These are phyloP conservation scores for Knipowitschia caucasica DNA, from an alignment of 2,797 vertebrate species.

Conservation along the genomic window DNA sequence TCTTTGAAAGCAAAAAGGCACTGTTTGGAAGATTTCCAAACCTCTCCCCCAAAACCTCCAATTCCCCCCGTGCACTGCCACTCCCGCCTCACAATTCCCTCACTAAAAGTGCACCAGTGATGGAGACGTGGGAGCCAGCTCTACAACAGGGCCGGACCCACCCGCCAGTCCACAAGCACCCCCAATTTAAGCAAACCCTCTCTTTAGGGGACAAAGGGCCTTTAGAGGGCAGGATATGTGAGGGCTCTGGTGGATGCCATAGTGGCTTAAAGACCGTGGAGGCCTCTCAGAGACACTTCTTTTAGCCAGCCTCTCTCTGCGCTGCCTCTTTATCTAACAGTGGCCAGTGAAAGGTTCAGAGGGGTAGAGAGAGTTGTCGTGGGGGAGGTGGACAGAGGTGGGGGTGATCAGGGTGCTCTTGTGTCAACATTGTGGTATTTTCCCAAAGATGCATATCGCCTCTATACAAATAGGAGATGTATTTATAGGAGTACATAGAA, in stretches of 20 bases:
- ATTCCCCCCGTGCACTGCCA: constrained; percentile 42
- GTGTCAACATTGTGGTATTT: constrained; percentile 81
- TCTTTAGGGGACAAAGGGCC: constrained; percentile 73
- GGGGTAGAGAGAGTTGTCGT: constrained; percentile 58
- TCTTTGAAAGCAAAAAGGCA: constrained; percentile 85
- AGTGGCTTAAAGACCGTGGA: constrained; percentile 77
- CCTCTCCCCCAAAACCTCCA: constrained; percentile 30
- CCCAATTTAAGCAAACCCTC: constrained; percentile 75
- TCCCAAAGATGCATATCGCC: constrained; percentile 80
- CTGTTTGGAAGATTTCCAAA: constrained; percentile 85
- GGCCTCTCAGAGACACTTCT: constrained; percentile 71
- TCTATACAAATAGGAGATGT: constrained; percentile 78
- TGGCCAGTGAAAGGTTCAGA: constrained; percentile 68
- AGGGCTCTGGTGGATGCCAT: constrained; percentile 76
- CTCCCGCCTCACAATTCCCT: constrained; percentile 55
- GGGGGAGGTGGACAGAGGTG: constrained; percentile 32
- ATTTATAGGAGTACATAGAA: constrained; percentile 78
- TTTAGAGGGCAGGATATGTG: constrained; percentile 75
- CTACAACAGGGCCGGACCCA: constrained; percentile 62
- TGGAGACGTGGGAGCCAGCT: constrained; percentile 76
- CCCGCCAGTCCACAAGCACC: constrained; percentile 72
- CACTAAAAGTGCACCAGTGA: constrained; percentile 61
- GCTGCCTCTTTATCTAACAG: constrained; percentile 26
- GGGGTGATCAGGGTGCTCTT: constrained; percentile 62
- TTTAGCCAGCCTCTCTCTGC: constrained; percentile 58